A percentile compares a stretch with the other conserved stretches of the same genome.
These are phyloP conservation scores for Periophthalmodon schlosseri DNA, from an alignment of 2,113 vertebrate genomes.

Conservation along the genomic window DNA sequence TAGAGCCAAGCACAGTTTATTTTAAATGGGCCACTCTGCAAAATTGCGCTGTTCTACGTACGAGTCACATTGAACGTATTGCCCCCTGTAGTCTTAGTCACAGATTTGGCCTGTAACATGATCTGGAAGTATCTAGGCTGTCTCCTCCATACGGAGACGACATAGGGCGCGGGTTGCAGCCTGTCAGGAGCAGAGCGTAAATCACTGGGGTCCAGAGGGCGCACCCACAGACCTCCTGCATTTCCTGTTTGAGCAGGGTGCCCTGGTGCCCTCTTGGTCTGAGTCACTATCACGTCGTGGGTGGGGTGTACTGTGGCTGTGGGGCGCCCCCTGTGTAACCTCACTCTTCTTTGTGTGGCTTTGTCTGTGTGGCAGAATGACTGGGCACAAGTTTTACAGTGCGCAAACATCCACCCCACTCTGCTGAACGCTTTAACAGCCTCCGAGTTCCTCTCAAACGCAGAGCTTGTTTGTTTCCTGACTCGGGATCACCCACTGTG, in stretches of 20 bases:
- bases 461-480: slow-evolving; percentile 51
- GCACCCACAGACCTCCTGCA: slow-evolving; percentile 29
- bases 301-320: slow-evolving; percentile 34
- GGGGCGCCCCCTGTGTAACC: slow-evolving; percentile 39
- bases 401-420: slow-evolving; percentile 5
- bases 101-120: slow-evolving; percentile 42
- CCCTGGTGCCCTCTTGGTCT: slow-evolving; percentile 58
- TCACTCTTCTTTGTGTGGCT: slow-evolving; percentile 13
- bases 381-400: slow-evolving; percentile 8
- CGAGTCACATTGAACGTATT: neutral
- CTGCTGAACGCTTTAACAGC: slow-evolving; percentile 46
- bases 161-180: slow-evolving; percentile 53
- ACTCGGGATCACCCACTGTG: slow-evolving; percentile 60
- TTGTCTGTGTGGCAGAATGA: slow-evolving; percentile 30
- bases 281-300: slow-evolving; percentile 50
- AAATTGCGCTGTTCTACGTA: neutral
- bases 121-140: slow-evolving; percentile 40
- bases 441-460: slow-evolving; percentile 34
- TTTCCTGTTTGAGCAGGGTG: slow-evolving; percentile 29
- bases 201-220: slow-evolving; percentile 52
- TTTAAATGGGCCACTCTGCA: too few relatives aligned
- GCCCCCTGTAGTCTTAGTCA: slow-evolving; percentile 17
- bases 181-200: slow-evolving; percentile 67
- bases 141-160: slow-evolving; percentile 40
- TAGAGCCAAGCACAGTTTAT: neutral